These are phyloP conservation scores for western clawed frog (Xenopus tropicalis) DNA, from an alignment of 2,113 vertebrate genomes.

Conservation along the genomic window DNA sequence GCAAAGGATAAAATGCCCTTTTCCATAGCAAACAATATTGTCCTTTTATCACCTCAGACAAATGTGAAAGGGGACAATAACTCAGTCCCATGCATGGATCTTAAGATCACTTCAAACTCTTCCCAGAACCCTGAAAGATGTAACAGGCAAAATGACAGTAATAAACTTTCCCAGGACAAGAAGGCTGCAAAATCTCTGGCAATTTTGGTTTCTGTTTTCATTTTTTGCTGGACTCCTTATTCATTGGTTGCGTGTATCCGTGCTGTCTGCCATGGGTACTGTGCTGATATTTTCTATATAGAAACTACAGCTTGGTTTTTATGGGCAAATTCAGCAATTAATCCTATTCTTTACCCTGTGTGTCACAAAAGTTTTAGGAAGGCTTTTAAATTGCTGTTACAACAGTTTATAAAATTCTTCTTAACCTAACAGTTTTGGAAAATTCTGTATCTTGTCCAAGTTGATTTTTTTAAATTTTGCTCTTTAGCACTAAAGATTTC, in stretches of 20 bases:
- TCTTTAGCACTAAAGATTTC: too few relatives aligned
- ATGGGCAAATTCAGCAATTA: constrained; percentile 80
- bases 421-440: too few relatives aligned
- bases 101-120: too few relatives aligned
- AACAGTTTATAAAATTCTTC: too few relatives aligned
- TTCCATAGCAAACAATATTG: too few relatives aligned
- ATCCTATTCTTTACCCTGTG: constrained; percentile 80
- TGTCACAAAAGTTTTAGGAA: constrained; percentile 78
- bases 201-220: constrained; percentile 73
- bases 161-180: constrained; percentile 61
- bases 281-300: constrained; percentile 59
- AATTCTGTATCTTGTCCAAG: too few relatives aligned
- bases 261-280: constrained; percentile 57
- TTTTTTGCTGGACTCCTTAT: constrained; percentile 79
- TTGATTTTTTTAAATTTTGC: too few relatives aligned
- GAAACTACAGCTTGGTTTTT: constrained; percentile 79
- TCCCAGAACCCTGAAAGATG: too few relatives aligned
- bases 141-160: not conserved
- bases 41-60: too few relatives aligned
- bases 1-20: too few relatives aligned
- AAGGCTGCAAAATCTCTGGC: constrained; percentile 76
- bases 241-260: constrained; percentile 72
- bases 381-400: constrained; percentile 53
- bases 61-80: too few relatives aligned
- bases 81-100: too few relatives aligned